Evolutionary conservation across 1,140 invertebrate species (phyloP).

Genomic region (Reticulitermes speratus): DNA sequence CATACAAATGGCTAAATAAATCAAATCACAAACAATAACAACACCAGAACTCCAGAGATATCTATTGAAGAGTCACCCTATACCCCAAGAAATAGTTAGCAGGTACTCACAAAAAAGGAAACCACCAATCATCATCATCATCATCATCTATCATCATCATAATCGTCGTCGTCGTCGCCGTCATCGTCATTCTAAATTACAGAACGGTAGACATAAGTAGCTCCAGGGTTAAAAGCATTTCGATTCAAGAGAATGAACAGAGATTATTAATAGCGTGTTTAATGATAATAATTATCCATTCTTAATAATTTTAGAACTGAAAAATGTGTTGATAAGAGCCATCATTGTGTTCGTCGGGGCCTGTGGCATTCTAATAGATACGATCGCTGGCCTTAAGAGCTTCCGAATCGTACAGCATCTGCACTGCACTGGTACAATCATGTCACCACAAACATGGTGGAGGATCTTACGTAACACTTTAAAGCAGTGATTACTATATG

Average conservation of each 20-base stretch:
- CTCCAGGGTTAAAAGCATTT: constrained; percentile 10
- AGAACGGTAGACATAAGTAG: not conserved
- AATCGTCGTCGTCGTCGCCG: not conserved
- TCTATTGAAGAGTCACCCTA: not conserved
- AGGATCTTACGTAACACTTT: no score
- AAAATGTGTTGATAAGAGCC: constrained; percentile 15
- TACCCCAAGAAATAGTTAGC: not conserved
- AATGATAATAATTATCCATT: constrained; percentile 15
- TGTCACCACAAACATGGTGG: no score
- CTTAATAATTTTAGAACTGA: constrained; percentile 14
- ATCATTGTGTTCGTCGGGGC: not conserved
- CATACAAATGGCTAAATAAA: no score
- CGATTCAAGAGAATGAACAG: not conserved
- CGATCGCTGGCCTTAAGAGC: not conserved
- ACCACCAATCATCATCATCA: not conserved
- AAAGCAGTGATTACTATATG: no score
- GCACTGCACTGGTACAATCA: no score
- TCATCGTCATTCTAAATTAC: constrained; percentile 12
- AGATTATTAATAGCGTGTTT: constrained; percentile 10
- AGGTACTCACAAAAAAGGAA: not conserved
- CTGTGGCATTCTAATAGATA: not conserved
- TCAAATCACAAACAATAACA: no score
- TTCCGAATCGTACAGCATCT: no score
- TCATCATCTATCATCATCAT: not conserved
- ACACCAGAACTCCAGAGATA: not conserved